phyloP scores from a whole-genome alignment of 2,888 invertebrate species.

The Belgica antarctica region DNA sequence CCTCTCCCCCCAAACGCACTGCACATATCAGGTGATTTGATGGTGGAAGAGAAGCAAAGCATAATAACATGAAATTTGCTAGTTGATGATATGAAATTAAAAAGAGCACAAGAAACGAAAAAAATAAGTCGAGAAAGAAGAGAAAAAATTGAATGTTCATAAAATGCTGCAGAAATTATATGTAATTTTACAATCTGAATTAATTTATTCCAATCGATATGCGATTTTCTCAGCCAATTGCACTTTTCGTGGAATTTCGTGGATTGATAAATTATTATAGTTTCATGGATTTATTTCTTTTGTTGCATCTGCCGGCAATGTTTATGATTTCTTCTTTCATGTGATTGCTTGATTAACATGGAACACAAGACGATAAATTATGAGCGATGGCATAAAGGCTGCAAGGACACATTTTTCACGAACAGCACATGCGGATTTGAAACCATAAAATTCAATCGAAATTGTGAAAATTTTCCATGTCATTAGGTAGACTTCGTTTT shows the following conservation, averaged over 20 bases:
- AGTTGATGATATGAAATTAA: slow-evolving; percentile 43
- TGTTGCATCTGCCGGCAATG: slow-evolving; percentile 29
- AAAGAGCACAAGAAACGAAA: slow-evolving; percentile 10
- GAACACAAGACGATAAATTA: background rate
- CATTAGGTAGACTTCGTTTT: slow-evolving; percentile 27
- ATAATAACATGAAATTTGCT: slow-evolving; percentile 44
- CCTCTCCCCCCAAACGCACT: background rate
- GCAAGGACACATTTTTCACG: slow-evolving; percentile 38
- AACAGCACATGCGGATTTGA: slow-evolving; percentile 35
- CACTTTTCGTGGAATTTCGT: slow-evolving; percentile 37
- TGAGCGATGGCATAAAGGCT: too few species aligned
- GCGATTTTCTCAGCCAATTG: slow-evolving; percentile 17
- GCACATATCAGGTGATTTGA: slow-evolving; percentile 1
- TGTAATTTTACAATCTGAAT: slow-evolving; percentile 44
- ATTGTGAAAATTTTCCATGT: slow-evolving; percentile 38
- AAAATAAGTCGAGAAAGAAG: slow-evolving; percentile 11
- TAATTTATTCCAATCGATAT: slow-evolving; percentile 44
- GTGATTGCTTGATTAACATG: slow-evolving; percentile 13
- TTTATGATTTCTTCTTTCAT: background rate
- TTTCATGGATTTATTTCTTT: background rate
- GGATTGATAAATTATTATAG: slow-evolving; percentile 41
- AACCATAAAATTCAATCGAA: slow-evolving; percentile 43
- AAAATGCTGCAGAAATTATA: slow-evolving; percentile 41
- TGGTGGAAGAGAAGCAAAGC: slow-evolving; percentile 10
- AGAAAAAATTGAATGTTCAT: slow-evolving; percentile 36